Percentiles rank a stretch among this genome's conserved stretches.
Evolutionary conservation across 2,888 invertebrate species (phyloP).

Genomic region (Phoenoteleia sp.): DNA sequence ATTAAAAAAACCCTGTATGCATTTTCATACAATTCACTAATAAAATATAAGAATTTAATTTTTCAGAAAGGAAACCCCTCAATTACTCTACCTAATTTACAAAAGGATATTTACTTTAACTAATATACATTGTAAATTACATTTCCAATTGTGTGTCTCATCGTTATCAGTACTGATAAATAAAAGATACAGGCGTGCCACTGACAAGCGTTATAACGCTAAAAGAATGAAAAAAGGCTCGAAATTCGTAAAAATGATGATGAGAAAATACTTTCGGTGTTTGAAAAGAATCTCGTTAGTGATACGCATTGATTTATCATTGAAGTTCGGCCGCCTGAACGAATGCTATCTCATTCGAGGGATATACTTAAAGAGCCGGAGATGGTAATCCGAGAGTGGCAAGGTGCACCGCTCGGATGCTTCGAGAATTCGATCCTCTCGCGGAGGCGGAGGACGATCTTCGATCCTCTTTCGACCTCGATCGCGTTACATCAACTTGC

Average conservation of each 20-base stretch:
- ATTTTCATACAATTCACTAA: too few relatives aligned
- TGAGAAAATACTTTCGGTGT: conserved; percentile 55
- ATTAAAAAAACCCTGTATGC: too few relatives aligned
- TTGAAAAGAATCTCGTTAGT: conserved; percentile 69
- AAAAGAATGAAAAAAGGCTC: conserved; percentile 40
- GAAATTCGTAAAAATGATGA: conserved; percentile 59
- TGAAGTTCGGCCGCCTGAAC: conserved; percentile 62
- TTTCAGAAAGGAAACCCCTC: too few relatives aligned
- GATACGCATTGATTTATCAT: conserved; percentile 71
- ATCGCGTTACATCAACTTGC: conserved; percentile 75
- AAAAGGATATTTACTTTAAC: conserved; percentile 8
- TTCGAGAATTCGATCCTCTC: conserved; percentile 76
- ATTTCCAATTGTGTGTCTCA: neutral
- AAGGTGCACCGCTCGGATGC: conserved; percentile 72
- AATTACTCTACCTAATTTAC: too few relatives aligned
- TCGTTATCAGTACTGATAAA: conserved; percentile 21
- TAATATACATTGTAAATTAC: conserved; percentile 16
- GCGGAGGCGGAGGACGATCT: conserved; percentile 73
- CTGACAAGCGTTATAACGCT: conserved; percentile 24
- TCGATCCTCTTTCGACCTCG: conserved; percentile 76
- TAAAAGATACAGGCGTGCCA: conserved; percentile 42
- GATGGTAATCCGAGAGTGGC: conserved; percentile 78
- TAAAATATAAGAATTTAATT: too few relatives aligned
- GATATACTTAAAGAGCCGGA: conserved; percentile 71
- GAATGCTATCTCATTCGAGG: conserved; percentile 71